A percentile compares a stretch with the other conserved stretches of the same genome.
phyloP scores from a whole-genome alignment of 1,140 invertebrate species.

The Muscidifurax raptorellus region DNA sequence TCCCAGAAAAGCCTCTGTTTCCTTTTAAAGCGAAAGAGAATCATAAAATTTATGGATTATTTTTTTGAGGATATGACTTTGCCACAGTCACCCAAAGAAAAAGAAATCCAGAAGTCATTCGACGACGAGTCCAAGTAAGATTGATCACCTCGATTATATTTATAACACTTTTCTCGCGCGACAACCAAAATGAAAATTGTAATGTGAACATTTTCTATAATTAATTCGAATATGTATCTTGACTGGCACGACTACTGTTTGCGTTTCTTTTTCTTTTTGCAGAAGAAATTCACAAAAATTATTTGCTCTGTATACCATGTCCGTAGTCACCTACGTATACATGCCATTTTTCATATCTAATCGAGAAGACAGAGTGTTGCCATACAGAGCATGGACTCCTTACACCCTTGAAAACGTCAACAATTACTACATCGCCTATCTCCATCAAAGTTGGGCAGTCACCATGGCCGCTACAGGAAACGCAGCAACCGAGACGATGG shows the following conservation, averaged over 20 bases:
- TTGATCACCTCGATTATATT: not conserved
- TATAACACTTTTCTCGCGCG: not conserved
- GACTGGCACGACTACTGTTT: no score
- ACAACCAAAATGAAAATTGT: no score
- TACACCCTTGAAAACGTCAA: conserved; percentile 1
- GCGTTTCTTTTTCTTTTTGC: not conserved
- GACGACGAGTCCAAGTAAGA: conserved; percentile 52
- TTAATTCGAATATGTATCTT: not conserved
- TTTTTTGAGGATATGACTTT: conserved; percentile 45
- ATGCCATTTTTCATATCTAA: conserved; percentile 35
- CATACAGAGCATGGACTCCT: conserved; percentile 43
- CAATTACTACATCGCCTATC: conserved; percentile 41
- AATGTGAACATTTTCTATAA: not conserved
- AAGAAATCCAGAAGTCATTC: conserved; percentile 51
- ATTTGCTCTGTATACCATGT: conserved; percentile 2
- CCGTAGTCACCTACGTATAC: conserved; percentile 27
- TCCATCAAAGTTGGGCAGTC: conserved; percentile 50
- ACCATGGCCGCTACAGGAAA: conserved; percentile 56
- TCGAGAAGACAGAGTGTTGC: conserved; percentile 35
- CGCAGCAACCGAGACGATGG: conserved; percentile 55
- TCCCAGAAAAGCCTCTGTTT: conserved; percentile 49
- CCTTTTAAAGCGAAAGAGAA: conserved; percentile 33
- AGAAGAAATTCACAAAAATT: conserved; percentile 21
- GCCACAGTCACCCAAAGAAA: conserved; percentile 47
- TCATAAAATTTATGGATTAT: conserved; percentile 46